Evolutionary conservation across 2,113 vertebrate genomes (phyloP).

Genomic region (Malurus elegans): DNA sequence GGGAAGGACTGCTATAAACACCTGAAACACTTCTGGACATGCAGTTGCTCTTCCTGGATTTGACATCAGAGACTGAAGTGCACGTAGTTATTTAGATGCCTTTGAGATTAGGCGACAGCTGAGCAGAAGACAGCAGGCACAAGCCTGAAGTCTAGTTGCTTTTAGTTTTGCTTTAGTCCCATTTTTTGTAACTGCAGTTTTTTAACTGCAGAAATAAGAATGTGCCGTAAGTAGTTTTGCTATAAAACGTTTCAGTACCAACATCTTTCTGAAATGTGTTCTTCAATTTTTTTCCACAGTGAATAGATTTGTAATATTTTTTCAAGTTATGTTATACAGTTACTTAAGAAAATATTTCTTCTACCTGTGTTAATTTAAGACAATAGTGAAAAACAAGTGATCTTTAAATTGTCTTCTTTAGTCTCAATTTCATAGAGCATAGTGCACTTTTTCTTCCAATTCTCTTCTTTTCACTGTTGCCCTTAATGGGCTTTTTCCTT

Average conservation of each 20-base stretch:
- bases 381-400: not conserved
- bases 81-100: not conserved
- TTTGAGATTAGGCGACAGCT: not conserved
- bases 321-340: no score
- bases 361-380: not conserved
- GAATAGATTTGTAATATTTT: not conserved
- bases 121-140: not conserved
- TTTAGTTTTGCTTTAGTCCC: not conserved
- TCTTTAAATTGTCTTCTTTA: not conserved
- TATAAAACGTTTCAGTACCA: not conserved
- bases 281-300: not conserved
- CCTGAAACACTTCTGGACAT: not conserved
- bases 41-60: not conserved
- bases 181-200: not conserved
- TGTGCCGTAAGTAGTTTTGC: not conserved
- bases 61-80: not conserved
- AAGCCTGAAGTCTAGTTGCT: not conserved
- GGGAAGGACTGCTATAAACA: not conserved
- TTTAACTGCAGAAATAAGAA: not conserved
- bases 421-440: not conserved
- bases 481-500: not conserved
- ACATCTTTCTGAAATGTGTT: not conserved
- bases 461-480: not conserved
- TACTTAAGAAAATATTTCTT: not conserved
- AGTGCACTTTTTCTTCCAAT: not conserved